Conservation (phyloP, 2,888 invertebrate genomes). For the Chloromyia formosa region DNA sequence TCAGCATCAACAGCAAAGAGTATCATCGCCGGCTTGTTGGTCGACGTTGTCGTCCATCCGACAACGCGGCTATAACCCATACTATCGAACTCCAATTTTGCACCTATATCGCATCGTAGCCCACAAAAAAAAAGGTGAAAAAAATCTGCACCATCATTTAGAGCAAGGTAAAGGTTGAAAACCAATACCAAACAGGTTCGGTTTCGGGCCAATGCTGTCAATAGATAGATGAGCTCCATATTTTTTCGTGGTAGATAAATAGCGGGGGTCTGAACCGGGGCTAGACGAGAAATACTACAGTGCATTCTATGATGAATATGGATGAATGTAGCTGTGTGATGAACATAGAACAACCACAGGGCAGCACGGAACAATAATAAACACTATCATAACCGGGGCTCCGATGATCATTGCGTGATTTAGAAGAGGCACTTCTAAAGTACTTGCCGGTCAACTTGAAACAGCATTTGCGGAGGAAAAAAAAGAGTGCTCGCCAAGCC, state of each 20-base stretch:
- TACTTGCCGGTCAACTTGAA: constrained; percentile 27
- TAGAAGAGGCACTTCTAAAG: constrained; percentile 36
- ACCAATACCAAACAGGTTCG: constrained; percentile 28
- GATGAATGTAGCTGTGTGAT: neutral
- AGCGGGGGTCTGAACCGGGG: no score
- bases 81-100: no score
- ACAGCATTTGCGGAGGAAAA: neutral
- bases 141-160: constrained; percentile 31
- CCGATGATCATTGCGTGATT: constrained; percentile 38
- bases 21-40: no score
- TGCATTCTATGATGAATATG: neutral
- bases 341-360: neutral
- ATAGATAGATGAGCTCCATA: constrained; percentile 30
- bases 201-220: constrained; percentile 39
- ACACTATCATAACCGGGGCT: neutral
- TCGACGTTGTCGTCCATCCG: no score
- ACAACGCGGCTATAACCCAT: no score
- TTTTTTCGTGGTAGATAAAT: neutral
- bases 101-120: neutral
- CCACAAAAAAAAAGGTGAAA: constrained; percentile 9
- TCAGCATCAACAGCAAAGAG: neutral
- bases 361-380: constrained; percentile 12
- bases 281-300: neutral
- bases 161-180: constrained; percentile 29
- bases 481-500: neutral